Evolutionary conservation across 2,113 vertebrate species (phyloP).

Genomic region (Hirundichthys speculiger): DNA sequence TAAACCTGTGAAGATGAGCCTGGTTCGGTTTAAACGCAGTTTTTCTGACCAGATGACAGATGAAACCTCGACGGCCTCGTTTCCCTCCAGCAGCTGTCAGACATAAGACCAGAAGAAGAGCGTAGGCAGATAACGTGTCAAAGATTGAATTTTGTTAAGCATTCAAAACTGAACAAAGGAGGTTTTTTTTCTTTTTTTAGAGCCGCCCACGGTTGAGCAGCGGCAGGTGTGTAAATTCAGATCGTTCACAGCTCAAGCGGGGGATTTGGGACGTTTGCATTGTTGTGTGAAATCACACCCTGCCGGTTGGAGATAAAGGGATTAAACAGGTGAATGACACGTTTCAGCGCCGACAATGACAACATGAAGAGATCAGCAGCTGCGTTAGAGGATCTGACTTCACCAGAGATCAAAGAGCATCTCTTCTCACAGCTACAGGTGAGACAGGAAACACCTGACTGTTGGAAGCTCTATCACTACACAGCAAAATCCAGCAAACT

Average conservation of each 20-base stretch:
- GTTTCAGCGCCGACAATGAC: neutral
- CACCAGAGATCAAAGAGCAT: conserved; percentile 13
- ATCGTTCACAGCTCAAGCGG: neutral
- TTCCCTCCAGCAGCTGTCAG: neutral
- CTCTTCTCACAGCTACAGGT: neutral
- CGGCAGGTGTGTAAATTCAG: conserved; percentile 19
- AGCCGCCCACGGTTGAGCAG: conserved; percentile 24
- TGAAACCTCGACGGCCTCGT: no score
- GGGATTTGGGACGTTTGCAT: neutral
- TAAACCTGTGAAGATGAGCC: no score
- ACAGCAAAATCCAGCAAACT: no score
- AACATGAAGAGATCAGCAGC: conserved; percentile 13
- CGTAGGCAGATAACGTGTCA: conserved; percentile 24
- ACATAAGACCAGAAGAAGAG: no score
- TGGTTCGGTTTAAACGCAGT: no score
- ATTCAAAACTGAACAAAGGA: conserved; percentile 28
- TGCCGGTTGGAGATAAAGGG: no score
- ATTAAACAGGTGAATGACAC: no score
- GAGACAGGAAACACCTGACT: no score
- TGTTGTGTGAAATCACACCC: neutral
- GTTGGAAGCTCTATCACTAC: no score
- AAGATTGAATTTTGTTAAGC: conserved; percentile 25
- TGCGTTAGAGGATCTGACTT: conserved; percentile 7
- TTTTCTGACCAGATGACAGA: no score
- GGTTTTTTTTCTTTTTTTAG: neutral